Evolutionary conservation across 2,888 invertebrate species (phyloP).

Genomic region (Agrotis segetum): DNA sequence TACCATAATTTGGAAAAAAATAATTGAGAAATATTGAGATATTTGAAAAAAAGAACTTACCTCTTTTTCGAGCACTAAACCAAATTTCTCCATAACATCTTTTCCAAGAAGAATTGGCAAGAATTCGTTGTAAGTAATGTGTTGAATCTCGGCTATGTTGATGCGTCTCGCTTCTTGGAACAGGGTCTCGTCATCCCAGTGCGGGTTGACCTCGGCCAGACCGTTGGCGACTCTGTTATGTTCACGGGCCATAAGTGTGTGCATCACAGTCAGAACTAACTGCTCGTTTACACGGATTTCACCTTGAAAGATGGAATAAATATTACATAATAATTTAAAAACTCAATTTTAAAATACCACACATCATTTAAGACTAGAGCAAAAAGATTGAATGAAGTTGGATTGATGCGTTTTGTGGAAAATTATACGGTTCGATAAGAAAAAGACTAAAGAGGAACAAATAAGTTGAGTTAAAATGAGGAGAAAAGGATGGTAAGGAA

Average conservation of each 20-base stretch:
- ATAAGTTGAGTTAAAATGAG: not conserved
- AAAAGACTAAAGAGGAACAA: not conserved
- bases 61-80: slow-evolving; percentile 95
- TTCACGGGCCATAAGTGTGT: slow-evolving; percentile 97
- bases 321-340: not conserved
- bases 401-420: too few species aligned
- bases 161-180: slow-evolving; percentile 97
- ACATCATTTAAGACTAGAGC: too few species aligned
- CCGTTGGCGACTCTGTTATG: slow-evolving; percentile 96
- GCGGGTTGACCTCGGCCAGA: slow-evolving; percentile 95
- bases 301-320: slow-evolving; percentile 85
- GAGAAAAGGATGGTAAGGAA: not conserved
- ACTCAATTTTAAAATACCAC: too few species aligned
- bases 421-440: too few species aligned
- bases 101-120: slow-evolving; percentile 97
- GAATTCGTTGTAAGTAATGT: slow-evolving; percentile 97
- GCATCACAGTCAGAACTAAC: slow-evolving; percentile 97
- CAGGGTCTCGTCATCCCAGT: slow-evolving; percentile 98
- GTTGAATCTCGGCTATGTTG: slow-evolving; percentile 96
- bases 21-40: not conserved
- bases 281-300: slow-evolving; percentile 98
- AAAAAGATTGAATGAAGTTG: too few species aligned
- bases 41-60: slow-evolving; percentile 73
- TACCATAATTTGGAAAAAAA: not conserved
- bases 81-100: slow-evolving; percentile 97